A percentile compares a stretch with the other conserved stretches of the same genome.
phyloP scores from a whole-genome alignment of 2,797 vertebrate species.

The Chloroceryle amazona region DNA sequence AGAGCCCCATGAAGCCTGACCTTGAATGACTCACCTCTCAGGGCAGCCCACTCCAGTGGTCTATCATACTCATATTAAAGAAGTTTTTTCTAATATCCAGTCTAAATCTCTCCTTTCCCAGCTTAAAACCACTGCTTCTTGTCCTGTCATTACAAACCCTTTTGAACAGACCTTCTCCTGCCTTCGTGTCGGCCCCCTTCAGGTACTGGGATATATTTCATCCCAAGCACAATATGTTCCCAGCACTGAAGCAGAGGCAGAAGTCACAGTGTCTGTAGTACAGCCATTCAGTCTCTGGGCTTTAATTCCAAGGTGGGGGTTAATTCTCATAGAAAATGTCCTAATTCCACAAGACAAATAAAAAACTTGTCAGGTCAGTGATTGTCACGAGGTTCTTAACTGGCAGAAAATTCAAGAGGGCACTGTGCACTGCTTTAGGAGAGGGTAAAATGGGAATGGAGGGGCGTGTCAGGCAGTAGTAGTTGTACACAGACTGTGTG shows the following conservation, averaged over 20 bases:
- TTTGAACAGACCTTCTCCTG: too few relatives aligned
- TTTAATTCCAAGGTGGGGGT: neutral
- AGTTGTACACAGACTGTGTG: accelerated
- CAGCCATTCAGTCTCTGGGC: neutral
- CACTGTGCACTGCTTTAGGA: neutral
- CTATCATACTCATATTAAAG: too few relatives aligned
- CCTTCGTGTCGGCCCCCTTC: too few relatives aligned
- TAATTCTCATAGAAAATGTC: neutral
- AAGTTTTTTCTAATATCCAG: too few relatives aligned
- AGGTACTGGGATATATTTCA: neutral
- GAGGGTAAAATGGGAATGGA: neutral
- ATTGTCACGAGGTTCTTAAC: neutral
- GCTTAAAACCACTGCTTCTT: too few relatives aligned
- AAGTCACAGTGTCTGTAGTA: neutral
- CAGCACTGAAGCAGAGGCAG: neutral
- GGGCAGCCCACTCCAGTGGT: too few relatives aligned
- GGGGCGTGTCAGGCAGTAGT: neutral
- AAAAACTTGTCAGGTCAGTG: neutral
- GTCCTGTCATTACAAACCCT: too few relatives aligned
- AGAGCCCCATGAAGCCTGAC: too few relatives aligned
- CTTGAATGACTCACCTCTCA: too few relatives aligned
- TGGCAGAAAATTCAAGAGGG: neutral
- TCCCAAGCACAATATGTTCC: neutral
- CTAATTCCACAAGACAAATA: neutral
- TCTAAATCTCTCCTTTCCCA: too few relatives aligned